phyloP scores from a whole-genome alignment of 2,797 vertebrate species.

The Oreonectes daqikongensis region DNA sequence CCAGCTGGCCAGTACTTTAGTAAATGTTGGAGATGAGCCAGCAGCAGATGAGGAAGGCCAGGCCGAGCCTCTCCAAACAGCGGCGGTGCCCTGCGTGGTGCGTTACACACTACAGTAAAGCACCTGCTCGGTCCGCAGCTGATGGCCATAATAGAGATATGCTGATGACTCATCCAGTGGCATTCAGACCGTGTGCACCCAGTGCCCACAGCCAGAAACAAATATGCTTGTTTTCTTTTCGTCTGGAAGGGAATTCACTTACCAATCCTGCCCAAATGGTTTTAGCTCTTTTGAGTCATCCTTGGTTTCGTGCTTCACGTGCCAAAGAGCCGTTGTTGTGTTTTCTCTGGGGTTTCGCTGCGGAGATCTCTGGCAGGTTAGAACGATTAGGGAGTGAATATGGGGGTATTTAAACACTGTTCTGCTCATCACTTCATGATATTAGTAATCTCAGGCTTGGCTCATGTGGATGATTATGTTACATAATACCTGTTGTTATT shows the following conservation, averaged over 20 bases:
- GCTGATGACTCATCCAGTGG: slow-evolving; percentile 46
- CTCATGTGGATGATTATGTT: slow-evolving; percentile 59
- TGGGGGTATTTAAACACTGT: slow-evolving; percentile 47
- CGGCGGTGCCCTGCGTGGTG: slow-evolving; percentile 20
- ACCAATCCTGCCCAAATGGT: slow-evolving; percentile 24
- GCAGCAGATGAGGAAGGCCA: slow-evolving; percentile 63
- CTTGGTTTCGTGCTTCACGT: not conserved
- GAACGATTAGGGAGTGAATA: slow-evolving; percentile 51
- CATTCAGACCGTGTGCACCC: not conserved
- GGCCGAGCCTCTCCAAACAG: slow-evolving; percentile 11
- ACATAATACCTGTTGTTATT: slow-evolving; percentile 58
- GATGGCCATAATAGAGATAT: slow-evolving; percentile 42
- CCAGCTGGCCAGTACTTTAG: slow-evolving; percentile 55
- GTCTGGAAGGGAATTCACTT: slow-evolving; percentile 6
- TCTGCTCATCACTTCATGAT: slow-evolving; percentile 54
- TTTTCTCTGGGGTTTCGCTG: slow-evolving; percentile 14
- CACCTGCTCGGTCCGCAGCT: slow-evolving; percentile 41
- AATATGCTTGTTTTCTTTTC: slow-evolving; percentile 29
- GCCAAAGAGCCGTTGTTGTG: slow-evolving; percentile 22
- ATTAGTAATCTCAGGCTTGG: slow-evolving; percentile 45
- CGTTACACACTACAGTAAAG: slow-evolving; percentile 35
- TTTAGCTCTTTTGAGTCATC: slow-evolving; percentile 36
- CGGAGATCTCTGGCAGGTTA: slow-evolving; percentile 11
- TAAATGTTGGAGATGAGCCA: slow-evolving; percentile 67
- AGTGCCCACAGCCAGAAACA: slow-evolving; percentile 30